A percentile compares a stretch with the other conserved stretches of the same genome.
Evolutionary conservation across 2,888 invertebrate genomes (phyloP).

Genomic region (Blastobasis lacticolella): DNA sequence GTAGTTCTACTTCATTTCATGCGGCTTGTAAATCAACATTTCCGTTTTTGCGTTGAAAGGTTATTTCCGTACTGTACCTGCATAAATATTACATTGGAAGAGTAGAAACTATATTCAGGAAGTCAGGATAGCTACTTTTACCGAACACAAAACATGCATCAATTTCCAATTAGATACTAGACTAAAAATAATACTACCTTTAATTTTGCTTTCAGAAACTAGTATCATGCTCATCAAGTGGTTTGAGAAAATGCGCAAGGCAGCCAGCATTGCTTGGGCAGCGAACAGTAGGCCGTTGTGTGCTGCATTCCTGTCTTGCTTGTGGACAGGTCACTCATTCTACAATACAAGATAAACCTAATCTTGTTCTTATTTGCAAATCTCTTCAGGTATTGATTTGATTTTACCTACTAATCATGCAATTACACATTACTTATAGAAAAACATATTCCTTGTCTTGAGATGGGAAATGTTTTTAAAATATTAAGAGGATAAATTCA

Average conservation of each 20-base stretch:
- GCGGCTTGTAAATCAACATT: slow-evolving; percentile 15
- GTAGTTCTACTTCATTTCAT: slow-evolving; percentile 9
- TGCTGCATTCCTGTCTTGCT: slow-evolving; percentile 76
- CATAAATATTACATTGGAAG: no score
- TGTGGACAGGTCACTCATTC: slow-evolving; percentile 79
- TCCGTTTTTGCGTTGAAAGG: slow-evolving; percentile 20
- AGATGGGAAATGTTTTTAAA: no score
- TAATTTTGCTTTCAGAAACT: slow-evolving; percentile 55
- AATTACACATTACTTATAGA: no score
- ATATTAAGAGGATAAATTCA: no score
- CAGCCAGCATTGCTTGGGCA: slow-evolving; percentile 75
- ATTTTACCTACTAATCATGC: no score
- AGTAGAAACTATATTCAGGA: no score
- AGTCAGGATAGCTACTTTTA: no score
- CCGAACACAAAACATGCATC: no score
- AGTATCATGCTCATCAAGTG: slow-evolving; percentile 60
- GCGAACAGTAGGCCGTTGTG: slow-evolving; percentile 75
- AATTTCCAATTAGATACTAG: no score
- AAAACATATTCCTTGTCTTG: no score
- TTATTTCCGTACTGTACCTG: slow-evolving; percentile 22
- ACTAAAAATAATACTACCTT: not conserved
- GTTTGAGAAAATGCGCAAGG: slow-evolving; percentile 66
- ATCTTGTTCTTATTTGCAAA: slow-evolving; percentile 70
- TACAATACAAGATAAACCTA: slow-evolving; percentile 60
- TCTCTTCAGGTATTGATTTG: slow-evolving; percentile 63